A percentile compares a stretch with the other conserved stretches of the same genome.
Conservation (phyloP, 2,888 invertebrate genomes). For the Aphidius colemani region DNA sequence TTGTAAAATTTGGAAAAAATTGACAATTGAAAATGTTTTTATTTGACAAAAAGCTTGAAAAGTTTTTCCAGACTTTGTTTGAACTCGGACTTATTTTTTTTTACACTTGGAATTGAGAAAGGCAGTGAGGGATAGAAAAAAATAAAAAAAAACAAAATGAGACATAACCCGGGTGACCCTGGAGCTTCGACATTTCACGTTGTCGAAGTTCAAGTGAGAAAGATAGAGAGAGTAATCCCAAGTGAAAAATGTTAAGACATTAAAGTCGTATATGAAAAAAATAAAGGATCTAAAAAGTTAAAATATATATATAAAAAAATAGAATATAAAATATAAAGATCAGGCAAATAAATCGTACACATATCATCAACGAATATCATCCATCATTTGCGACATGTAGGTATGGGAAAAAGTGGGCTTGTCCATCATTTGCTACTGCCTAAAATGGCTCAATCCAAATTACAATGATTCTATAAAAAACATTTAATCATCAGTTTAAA, state of each 20-base stretch:
- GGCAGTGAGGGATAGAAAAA: no score
- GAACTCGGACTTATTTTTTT: not conserved
- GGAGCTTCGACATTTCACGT: constrained; percentile 16
- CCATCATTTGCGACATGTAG: not conserved
- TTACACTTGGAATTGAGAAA: not conserved
- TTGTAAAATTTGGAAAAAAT: not conserved
- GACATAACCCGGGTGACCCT: not conserved
- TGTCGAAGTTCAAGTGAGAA: constrained; percentile 13
- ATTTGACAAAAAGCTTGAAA: constrained; percentile 9
- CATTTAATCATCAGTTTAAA: constrained; percentile 11
- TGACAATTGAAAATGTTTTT: constrained; percentile 4
- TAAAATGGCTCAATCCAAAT: constrained; percentile 7
- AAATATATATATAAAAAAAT: not conserved
- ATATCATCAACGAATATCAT: no score
- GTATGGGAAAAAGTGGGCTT: not conserved
- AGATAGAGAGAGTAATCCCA: constrained; percentile 6
- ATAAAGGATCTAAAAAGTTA: no score
- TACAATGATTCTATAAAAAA: constrained; percentile 9
- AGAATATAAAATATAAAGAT: constrained; percentile 13
- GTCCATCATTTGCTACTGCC: constrained; percentile 8
- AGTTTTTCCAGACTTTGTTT: constrained; percentile 7
- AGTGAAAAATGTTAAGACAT: constrained; percentile 19
- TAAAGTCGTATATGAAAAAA: constrained; percentile 4
- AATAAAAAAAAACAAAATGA: no score
- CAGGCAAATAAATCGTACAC: no score